Evolutionary conservation across 1,140 invertebrate species (phyloP).

Genomic region (Galleria mellonella): DNA sequence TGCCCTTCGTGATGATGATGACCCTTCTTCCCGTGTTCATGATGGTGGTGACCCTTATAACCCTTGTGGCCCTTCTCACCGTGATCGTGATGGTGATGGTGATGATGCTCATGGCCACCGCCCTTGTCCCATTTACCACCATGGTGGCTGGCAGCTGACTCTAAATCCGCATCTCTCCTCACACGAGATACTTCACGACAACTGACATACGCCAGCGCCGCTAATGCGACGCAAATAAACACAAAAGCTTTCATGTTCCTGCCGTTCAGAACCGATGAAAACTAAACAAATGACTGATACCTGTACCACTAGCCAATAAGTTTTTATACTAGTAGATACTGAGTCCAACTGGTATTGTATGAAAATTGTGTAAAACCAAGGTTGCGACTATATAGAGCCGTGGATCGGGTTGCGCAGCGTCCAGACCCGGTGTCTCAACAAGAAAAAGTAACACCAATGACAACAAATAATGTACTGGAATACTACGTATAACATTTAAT

Average conservation of each 20-base stretch:
- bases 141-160: constrained; percentile 69
- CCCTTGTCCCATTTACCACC: constrained; percentile 76
- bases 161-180: constrained; percentile 71
- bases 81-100: constrained; percentile 68
- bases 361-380: constrained; percentile 60
- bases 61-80: constrained; percentile 72
- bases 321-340: constrained; percentile 54
- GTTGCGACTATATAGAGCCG: constrained; percentile 43
- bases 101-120: constrained; percentile 72
- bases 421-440: constrained; percentile 30
- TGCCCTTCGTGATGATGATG: constrained; percentile 83
- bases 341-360: constrained; percentile 28
- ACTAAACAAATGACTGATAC: constrained; percentile 51
- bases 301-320: constrained; percentile 22
- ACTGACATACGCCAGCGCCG: constrained; percentile 51
- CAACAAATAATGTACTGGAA: neutral
- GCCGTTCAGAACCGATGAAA: constrained; percentile 26
- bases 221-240: constrained; percentile 43
- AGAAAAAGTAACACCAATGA: constrained; percentile 6
- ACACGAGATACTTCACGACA: constrained; percentile 39
- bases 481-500: no score
- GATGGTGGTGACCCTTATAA: constrained; percentile 79
- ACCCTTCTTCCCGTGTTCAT: constrained; percentile 81
- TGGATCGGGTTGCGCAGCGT: constrained; percentile 40
- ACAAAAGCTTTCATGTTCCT: constrained; percentile 47